Evolutionary conservation across 2,797 vertebrate species (phyloP).

Genomic region (Pseudochirops cupreus): DNA sequence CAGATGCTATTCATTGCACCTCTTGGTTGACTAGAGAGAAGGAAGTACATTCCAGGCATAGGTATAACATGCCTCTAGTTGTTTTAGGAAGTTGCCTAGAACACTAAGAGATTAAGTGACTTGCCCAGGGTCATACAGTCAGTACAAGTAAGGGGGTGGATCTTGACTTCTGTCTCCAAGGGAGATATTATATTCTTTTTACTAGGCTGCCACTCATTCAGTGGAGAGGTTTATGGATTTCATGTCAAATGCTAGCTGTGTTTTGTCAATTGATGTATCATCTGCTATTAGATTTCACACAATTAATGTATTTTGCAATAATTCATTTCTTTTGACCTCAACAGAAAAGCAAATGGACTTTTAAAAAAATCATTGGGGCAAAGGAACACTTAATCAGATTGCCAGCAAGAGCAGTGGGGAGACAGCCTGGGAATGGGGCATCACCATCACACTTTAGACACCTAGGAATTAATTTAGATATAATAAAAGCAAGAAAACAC

Average conservation of each 20-base stretch:
- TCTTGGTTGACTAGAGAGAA: neutral
- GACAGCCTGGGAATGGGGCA: neutral
- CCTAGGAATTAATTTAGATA: slow-evolving; percentile 21
- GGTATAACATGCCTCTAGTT: neutral
- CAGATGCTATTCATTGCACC: neutral
- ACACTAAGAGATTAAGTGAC: neutral
- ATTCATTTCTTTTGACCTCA: slow-evolving; percentile 80
- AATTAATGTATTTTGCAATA: slow-evolving; percentile 77
- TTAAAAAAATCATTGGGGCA: slow-evolving; percentile 64
- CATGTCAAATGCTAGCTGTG: slow-evolving; percentile 70
- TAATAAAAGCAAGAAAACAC: slow-evolving; percentile 19
- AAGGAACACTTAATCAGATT: slow-evolving; percentile 72
- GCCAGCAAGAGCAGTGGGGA: slow-evolving; percentile 48
- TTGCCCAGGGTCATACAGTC: neutral
- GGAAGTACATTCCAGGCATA: neutral
- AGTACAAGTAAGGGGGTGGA: neutral
- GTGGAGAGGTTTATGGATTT: slow-evolving; percentile 69
- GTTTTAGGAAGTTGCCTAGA: neutral
- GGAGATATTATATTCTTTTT: neutral
- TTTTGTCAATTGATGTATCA: slow-evolving; percentile 77
- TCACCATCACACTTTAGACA: slow-evolving; percentile 30
- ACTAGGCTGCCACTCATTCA: slow-evolving; percentile 60
- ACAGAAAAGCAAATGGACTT: slow-evolving; percentile 78
- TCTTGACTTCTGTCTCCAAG: neutral
- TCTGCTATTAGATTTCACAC: slow-evolving; percentile 77